Conservation (phyloP, 2,888 invertebrate genomes). For the Panzeria rudis region DNA sequence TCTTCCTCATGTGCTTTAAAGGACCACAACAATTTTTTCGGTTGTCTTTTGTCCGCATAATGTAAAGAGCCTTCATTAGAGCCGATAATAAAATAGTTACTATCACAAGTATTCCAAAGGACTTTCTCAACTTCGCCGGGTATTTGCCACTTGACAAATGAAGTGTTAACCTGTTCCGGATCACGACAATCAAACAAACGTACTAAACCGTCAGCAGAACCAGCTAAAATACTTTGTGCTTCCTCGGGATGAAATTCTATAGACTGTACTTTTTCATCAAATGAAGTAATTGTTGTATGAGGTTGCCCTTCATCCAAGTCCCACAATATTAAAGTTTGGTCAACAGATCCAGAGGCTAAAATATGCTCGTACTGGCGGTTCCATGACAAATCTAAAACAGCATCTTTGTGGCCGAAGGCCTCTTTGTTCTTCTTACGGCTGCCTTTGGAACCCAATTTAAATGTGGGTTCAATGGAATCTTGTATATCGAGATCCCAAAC, state of each 20-base stretch:
- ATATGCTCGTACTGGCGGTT: constrained; percentile 92
- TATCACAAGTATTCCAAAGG: constrained; percentile 92
- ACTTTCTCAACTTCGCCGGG: constrained; percentile 92
- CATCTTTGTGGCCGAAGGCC: constrained; percentile 92
- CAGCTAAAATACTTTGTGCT: constrained; percentile 91
- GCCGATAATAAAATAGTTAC: constrained; percentile 88
- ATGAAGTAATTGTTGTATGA: constrained; percentile 89
- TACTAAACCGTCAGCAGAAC: constrained; percentile 92
- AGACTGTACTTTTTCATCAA: constrained; percentile 93
- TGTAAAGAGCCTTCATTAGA: constrained; percentile 88
- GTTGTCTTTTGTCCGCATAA: constrained; percentile 89
- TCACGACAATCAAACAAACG: constrained; percentile 93
- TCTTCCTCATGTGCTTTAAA: constrained; percentile 92
- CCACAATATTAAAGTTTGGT: constrained; percentile 94
- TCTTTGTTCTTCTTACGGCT: constrained; percentile 89
- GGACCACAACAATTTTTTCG: constrained; percentile 88
- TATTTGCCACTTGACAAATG: constrained; percentile 87
- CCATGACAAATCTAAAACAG: constrained; percentile 96
- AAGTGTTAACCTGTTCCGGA: constrained; percentile 85
- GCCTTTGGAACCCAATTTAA: constrained; percentile 90
- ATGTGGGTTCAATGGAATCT: constrained; percentile 94
- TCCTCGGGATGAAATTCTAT: constrained; percentile 93
- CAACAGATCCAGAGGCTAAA: constrained; percentile 96
- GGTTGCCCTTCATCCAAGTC: constrained; percentile 93
- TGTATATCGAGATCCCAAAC: constrained; percentile 99